Base-by-base conservation (phyloP, 1,140 invertebrate genomes). In the Habropoda laboriosa region DNA sequence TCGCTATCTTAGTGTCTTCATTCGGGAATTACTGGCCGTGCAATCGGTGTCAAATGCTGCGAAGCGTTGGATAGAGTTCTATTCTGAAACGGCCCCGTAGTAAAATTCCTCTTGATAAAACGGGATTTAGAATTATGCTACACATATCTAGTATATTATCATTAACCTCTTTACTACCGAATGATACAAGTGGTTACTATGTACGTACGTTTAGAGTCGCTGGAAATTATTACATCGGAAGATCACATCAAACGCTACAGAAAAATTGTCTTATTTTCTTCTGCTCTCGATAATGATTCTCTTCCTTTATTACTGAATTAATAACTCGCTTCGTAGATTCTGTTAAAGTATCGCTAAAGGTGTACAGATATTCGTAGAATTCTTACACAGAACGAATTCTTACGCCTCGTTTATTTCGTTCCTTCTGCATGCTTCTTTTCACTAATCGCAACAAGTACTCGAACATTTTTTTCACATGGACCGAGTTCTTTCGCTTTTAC, bases 91-190 rank as follows among this genome's bases (percentile, higher is more conserved):
- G 21, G 16, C 16, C 30, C 16, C 24, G 7, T 35, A 68, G 58
- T 68, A 66, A 58, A 45, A 58, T 68, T 68, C 38, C 51, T 5
- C 16, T 10, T 1, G 55, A 70, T 60, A 49, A 77, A 70, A 60
- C 42, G 32, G 64, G 24, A 35, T 13, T 47, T 45, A 2, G 42
- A 45, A 70, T 40, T 47, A 47, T 42, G 38, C 27, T 55, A 27
- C 42, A 3, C 1, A 10, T 18, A 24, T 57, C 4, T 21, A 38
- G 24, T 40, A 21, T 38, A 18, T 70, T n/a, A 47, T 38, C 53
- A 8, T 75, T 66, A 55, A 27, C 32, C 12, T 68, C 30, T 58
- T 77, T 70, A 40, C 1, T 30, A 10, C 5, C 2, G 2, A 35
- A 16, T 24, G 42, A 58, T 49, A 40, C 47, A 21, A 35, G 1